A percentile compares a stretch with the other conserved stretches of the same genome.
These are phyloP conservation scores for Coenonympha arcania DNA, from an alignment of 2,888 invertebrate genomes.

Conservation along the genomic window DNA sequence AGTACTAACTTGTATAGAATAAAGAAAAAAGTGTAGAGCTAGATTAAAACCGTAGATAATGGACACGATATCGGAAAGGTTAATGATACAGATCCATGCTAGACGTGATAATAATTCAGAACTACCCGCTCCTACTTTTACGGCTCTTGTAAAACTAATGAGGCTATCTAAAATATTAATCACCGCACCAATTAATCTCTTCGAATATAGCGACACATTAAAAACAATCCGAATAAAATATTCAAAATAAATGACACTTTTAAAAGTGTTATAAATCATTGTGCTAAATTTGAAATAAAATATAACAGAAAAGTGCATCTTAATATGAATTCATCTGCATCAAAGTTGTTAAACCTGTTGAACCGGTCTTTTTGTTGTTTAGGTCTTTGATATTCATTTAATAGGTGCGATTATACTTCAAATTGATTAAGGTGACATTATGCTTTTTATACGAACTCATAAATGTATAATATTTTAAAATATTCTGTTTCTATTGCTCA, in stretches of 20 bases:
- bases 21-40: no score
- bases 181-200: slow-evolving; percentile 11
- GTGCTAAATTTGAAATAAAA: slow-evolving; percentile 28
- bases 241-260: slow-evolving; percentile 20
- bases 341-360: slow-evolving; percentile 24
- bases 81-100: no score
- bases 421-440: slow-evolving; percentile 29
- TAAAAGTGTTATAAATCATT: slow-evolving; percentile 27
- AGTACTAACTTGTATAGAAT: no score
- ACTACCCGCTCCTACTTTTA: background rate
- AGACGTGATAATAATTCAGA: background rate
- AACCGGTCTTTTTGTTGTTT: slow-evolving; percentile 22
- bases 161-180: slow-evolving; percentile 2
- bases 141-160: background rate
- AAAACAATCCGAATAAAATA: slow-evolving; percentile 18
- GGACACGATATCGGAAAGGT: no score
- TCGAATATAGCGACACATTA: slow-evolving; percentile 5
- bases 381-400: slow-evolving; percentile 27
- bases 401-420: slow-evolving; percentile 25
- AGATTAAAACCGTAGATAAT: background rate
- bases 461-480: slow-evolving; percentile 1
- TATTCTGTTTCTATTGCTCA: no score
- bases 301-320: slow-evolving; percentile 34
- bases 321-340: slow-evolving; percentile 33
- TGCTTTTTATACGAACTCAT: slow-evolving; percentile 8